A percentile compares a stretch with the other conserved stretches of the same genome.
Conservation (phyloP, 1,140 invertebrate species). For the Anastrepha obliqua region DNA sequence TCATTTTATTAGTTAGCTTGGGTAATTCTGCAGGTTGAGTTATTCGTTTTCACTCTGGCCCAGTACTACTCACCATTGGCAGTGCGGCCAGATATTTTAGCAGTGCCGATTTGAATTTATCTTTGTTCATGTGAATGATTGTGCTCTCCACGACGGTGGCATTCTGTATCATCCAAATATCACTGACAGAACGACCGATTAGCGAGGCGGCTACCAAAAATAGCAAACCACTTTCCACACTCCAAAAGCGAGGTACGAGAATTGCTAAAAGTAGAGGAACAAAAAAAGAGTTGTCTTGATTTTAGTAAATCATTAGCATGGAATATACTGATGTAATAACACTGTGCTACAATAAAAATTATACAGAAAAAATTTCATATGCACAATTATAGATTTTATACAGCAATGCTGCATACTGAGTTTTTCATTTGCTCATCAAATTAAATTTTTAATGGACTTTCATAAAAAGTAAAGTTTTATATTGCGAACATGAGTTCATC, state of each 20-base stretch:
- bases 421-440: too few relatives aligned
- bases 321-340: too few relatives aligned
- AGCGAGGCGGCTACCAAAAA: constrained; percentile 87
- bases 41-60: background rate
- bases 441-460: too few relatives aligned
- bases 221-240: constrained; percentile 86
- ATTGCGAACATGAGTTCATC: too few relatives aligned
- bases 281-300: background rate
- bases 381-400: too few relatives aligned
- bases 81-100: constrained; percentile 86
- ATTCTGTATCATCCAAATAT: constrained; percentile 97
- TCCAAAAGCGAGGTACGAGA: constrained; percentile 86
- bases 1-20: too few relatives aligned
- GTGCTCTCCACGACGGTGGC: constrained; percentile 95
- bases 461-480: too few relatives aligned
- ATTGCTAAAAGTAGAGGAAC: constrained; percentile 76
- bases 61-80: constrained; percentile 81
- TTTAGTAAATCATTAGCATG: too few relatives aligned
- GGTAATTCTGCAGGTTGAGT: too few relatives aligned
- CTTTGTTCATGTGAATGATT: constrained; percentile 91
- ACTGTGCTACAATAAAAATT: too few relatives aligned
- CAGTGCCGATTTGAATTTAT: constrained; percentile 85
- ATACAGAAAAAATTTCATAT: too few relatives aligned
- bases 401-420: too few relatives aligned
- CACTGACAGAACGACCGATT: constrained; percentile 92